phyloP scores from a whole-genome alignment of 1,140 invertebrate genomes.

The Ostrea edulis region DNA sequence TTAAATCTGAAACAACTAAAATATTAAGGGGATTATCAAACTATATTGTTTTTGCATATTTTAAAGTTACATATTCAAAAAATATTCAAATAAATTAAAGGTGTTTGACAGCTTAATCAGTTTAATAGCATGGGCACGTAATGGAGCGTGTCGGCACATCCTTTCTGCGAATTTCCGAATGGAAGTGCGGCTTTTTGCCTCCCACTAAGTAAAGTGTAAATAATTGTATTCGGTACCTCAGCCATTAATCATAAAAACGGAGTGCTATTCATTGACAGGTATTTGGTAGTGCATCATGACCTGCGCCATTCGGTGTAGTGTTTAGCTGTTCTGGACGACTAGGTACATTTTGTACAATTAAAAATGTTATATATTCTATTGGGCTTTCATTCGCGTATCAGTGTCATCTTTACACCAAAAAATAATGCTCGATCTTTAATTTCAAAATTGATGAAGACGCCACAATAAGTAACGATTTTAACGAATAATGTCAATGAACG shows the following conservation, averaged over 20 bases:
- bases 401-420: too few relatives aligned
- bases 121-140: neutral
- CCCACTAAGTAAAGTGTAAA: constrained; percentile 11
- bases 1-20: neutral
- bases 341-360: too few relatives aligned
- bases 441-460: too few relatives aligned
- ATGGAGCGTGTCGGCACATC: neutral
- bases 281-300: neutral
- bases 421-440: too few relatives aligned
- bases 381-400: too few relatives aligned
- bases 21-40: neutral
- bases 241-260: constrained; percentile 3
- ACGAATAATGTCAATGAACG: too few relatives aligned
- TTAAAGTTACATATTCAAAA: neutral
- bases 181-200: neutral
- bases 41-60: neutral
- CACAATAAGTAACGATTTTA: too few relatives aligned
- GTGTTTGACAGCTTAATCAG: constrained; percentile 8
- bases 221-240: neutral
- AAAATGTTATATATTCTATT: too few relatives aligned
- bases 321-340: too few relatives aligned
- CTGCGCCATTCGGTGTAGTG: neutral
- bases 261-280: neutral
- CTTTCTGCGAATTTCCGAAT: neutral
- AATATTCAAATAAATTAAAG: neutral